phyloP scores from a whole-genome alignment of 2,888 invertebrate species.

The Synergus japonicus region DNA sequence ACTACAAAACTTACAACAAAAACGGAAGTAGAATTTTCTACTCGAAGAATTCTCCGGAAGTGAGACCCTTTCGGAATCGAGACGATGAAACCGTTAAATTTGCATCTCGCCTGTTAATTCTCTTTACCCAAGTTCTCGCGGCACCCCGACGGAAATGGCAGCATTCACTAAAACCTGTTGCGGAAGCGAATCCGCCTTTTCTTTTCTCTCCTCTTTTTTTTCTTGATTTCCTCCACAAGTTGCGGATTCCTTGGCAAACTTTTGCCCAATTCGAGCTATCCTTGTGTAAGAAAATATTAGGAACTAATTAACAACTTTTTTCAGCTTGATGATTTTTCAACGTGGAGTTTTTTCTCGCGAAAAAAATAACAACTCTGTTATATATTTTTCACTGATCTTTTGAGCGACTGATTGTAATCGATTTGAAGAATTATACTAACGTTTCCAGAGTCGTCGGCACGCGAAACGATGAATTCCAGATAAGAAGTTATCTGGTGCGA shows the following conservation, averaged over 20 bases:
- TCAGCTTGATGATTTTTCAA: background rate
- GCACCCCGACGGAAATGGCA: constrained; percentile 14
- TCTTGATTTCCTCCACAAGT: constrained; percentile 1
- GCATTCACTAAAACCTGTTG: constrained; percentile 38
- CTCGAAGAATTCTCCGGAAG: background rate
- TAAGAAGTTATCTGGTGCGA: constrained; percentile 31
- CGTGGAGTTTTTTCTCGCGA: background rate
- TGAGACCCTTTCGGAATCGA: background rate
- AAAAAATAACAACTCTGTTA: background rate
- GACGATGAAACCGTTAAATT: background rate
- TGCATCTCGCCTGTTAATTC: constrained; percentile 14
- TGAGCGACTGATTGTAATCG: background rate
- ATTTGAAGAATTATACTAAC: background rate
- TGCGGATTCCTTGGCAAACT: background rate
- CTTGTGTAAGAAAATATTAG: background rate
- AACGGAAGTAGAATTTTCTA: background rate
- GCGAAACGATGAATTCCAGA: constrained; percentile 33
- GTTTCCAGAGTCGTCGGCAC: constrained; percentile 14
- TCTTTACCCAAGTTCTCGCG: constrained; percentile 5
- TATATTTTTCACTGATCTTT: background rate
- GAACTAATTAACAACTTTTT: background rate
- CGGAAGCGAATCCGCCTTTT: constrained; percentile 33
- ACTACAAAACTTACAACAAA: background rate
- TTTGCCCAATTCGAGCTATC: background rate
- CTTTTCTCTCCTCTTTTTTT: background rate